Evolutionary conservation across 2,888 invertebrate genomes (phyloP), one percentile per base, ranked within the genome.

Genomic region (Amphipyra tragopoginis): DNA sequence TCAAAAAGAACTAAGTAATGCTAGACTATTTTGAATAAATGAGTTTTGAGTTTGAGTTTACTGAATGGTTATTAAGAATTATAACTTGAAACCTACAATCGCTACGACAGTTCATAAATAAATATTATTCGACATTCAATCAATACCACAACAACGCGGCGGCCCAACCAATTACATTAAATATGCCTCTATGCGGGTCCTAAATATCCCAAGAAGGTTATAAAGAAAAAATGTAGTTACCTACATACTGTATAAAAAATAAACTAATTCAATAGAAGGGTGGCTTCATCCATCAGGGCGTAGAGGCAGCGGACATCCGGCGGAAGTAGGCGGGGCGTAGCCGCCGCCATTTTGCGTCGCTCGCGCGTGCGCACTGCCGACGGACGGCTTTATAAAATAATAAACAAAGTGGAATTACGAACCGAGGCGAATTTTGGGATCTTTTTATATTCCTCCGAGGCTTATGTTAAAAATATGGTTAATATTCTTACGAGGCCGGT

Each of bases 261-360:
- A 71, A 70, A 63, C 38, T 64, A 71, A 77, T 73, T 68, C 55
- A 81, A 66, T 64, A 60, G 62, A 72, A 73, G 79, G 80, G 83
- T 83, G 83, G 85, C 76, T 81, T 75, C 72, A 67, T 72, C 69
- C 71, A 62, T 65, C 56, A 75, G 78, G 81, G 81, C 64, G 77
- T 56, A 51, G 50, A 65, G 65, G 63, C 65, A 72, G 79, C 87
- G 91, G 90, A 93, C 85, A 81, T 93, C 93, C 93, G 93, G 85
- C 92, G 93, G 93, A 93, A 90, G 87, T 83, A 82, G 93, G 93
- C 89, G 93, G 91, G 63, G 85, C 85, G 53, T 61, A 39, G 52
- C 63, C 61, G 89, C 83, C 88, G 92, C 92, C 92, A 92, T 92
- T 76, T 92, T 92, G 90, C 75, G 70, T 53, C 67, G 69, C 57